Percentiles rank a stretch among this genome's conserved stretches.
Conservation (phyloP, 2,113 vertebrate species). For the Lepus timidus region DNA sequence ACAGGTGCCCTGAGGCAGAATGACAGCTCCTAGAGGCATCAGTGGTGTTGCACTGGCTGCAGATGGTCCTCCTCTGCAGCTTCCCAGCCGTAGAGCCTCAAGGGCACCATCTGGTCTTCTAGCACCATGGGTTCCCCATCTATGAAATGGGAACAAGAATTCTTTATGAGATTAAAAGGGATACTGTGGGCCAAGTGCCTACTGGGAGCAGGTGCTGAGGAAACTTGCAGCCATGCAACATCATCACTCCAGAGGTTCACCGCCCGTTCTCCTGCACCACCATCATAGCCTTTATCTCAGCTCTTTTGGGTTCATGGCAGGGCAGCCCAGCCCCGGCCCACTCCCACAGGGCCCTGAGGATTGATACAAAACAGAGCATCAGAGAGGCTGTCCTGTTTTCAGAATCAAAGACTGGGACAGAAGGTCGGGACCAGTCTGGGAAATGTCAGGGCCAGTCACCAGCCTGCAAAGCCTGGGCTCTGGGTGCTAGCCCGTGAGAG, state of each 20-base stretch:
- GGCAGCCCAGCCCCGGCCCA: not conserved
- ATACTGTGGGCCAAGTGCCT: not conserved
- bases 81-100: not conserved
- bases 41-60: not conserved
- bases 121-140: not conserved
- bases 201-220: not conserved
- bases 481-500: no score
- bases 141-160: not conserved
- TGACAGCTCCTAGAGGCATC: rapidly evolving
- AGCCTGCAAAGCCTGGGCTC: not conserved
- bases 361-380: not conserved
- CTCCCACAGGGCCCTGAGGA: not conserved
- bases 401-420: not conserved
- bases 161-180: not conserved
- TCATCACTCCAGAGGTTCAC: not conserved
- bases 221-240: rapidly evolving
- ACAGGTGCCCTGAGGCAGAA: not conserved
- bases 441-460: rapidly evolving
- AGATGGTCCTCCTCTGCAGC: not conserved
- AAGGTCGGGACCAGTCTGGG: not conserved
- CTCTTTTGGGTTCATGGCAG: rapidly evolving
- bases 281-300: not conserved
- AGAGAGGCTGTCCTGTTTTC: not conserved
- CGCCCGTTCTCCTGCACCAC: rapidly evolving
- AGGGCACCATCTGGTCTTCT: not conserved